Conservation (phyloP, 2,797 vertebrate species). For the Anas acuta region DNA sequence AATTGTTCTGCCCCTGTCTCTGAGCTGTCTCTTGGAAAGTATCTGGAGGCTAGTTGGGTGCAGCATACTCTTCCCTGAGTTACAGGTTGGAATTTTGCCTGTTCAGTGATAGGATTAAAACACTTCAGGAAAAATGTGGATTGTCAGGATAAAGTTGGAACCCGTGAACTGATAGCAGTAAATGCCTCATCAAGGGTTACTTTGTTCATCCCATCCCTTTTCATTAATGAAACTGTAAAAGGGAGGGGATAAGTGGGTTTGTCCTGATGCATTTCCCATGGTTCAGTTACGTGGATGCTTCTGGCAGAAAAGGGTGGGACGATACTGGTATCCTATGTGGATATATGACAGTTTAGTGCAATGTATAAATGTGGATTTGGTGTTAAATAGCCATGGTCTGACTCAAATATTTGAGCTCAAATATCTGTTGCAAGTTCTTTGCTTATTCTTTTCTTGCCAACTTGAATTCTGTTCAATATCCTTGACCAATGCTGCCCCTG, state of each 20-base stretch:
- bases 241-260: neutral
- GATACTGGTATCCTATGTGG: rapidly evolving
- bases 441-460: neutral
- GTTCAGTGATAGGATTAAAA: neutral
- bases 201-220: neutral
- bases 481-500: neutral
- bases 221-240: neutral
- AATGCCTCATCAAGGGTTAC: neutral
- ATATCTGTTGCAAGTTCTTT: neutral
- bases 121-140: neutral
- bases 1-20: neutral
- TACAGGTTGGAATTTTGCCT: neutral
- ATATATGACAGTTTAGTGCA: neutral
- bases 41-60: neutral
- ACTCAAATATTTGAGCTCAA: neutral
- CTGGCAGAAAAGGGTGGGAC: neutral
- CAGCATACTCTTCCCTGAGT: neutral
- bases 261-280: rapidly evolving
- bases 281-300: neutral
- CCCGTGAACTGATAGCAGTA: neutral
- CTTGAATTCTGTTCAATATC: neutral
- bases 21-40: neutral
- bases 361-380: neutral
- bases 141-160: neutral
- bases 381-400: neutral